phyloP scores from a whole-genome alignment of 2,888 invertebrate genomes.

The Eupithecia centaureata region DNA sequence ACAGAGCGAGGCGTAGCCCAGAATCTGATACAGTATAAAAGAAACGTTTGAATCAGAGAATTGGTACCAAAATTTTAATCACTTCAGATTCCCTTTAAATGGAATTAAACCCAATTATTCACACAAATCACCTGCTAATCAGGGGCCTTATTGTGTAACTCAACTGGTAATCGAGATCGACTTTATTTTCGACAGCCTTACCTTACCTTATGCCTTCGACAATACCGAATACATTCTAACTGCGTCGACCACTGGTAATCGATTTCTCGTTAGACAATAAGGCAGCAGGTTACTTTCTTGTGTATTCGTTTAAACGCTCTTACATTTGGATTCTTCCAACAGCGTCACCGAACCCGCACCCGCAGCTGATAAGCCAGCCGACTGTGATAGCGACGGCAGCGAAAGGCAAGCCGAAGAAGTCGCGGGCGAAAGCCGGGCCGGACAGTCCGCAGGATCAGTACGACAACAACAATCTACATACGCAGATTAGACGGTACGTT shows the following conservation, averaged over 20 bases:
- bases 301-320: background rate
- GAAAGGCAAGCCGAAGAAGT: conserved; percentile 89
- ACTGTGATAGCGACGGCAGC: conserved; percentile 90
- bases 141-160: too few relatives aligned
- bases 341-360: conserved; percentile 90
- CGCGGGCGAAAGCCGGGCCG: conserved; percentile 86
- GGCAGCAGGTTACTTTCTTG: too few relatives aligned
- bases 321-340: conserved; percentile 42
- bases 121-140: background rate
- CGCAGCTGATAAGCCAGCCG: conserved; percentile 92
- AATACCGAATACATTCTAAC: too few relatives aligned
- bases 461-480: conserved; percentile 79
- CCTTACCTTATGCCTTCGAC: too few relatives aligned
- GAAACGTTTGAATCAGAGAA: too few relatives aligned
- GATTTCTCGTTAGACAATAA: too few relatives aligned
- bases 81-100: background rate
- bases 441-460: conserved; percentile 88
- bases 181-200: too few relatives aligned
- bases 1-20: background rate
- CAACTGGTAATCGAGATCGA: too few relatives aligned
- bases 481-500: conserved; percentile 75
- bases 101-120: background rate
- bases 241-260: too few relatives aligned
- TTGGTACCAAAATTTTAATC: background rate
- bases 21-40: background rate